Base-by-base conservation (phyloP, 2,797 vertebrate genomes). In the Denticeps clupeoides region DNA sequence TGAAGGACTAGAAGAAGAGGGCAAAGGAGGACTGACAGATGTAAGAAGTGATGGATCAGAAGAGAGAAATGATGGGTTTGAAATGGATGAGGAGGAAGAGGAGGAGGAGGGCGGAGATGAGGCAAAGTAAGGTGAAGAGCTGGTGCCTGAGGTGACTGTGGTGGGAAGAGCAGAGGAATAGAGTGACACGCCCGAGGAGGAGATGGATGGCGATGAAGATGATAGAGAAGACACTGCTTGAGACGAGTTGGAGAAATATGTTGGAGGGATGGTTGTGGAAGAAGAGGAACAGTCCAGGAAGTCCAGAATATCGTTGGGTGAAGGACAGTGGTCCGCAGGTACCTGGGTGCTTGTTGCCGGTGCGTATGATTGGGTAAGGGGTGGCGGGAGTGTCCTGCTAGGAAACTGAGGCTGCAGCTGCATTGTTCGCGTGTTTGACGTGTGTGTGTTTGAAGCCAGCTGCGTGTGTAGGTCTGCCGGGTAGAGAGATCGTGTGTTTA, bases 1-100 rank as follows among this genome's bases (percentile, higher is more conserved):
- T n/a, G 35, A 16, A 5, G 38, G 18, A 9, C 38, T 38, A 11
- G 16, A 9, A 4, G 35, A n/a, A 0, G 47, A 33, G 1, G 46
- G 66, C 45, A 74, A 71, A 49, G 73, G 48, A 35, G 78, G 77
- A n/a, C n/a, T n/a, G n/a, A n/a, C n/a, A n/a, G n/a, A n/a, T n/a
- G n/a, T n/a, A n/a, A n/a, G n/a, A n/a, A n/a, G n/a, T n/a, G n/a
- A n/a, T n/a, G n/a, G n/a, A n/a, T n/a, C n/a, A n/a, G n/a, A n/a
- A n/a, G n/a, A n/a, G n/a, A n/a, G n/a, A n/a, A n/a, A n/a, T n/a
- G n/a, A n/a, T n/a, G n/a, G n/a, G n/a, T n/a, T n/a, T n/a, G n/a
- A n/a, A n/a, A n/a, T n/a, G n/a, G 53, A 18, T 1, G 59, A 62
- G 1, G 54, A 38, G 5, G 56, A 53, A 0, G 47, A 33, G 1